These are phyloP conservation scores for Vulpes vulpes DNA, from an alignment of 2,113 vertebrate species.

Conservation along the genomic window DNA sequence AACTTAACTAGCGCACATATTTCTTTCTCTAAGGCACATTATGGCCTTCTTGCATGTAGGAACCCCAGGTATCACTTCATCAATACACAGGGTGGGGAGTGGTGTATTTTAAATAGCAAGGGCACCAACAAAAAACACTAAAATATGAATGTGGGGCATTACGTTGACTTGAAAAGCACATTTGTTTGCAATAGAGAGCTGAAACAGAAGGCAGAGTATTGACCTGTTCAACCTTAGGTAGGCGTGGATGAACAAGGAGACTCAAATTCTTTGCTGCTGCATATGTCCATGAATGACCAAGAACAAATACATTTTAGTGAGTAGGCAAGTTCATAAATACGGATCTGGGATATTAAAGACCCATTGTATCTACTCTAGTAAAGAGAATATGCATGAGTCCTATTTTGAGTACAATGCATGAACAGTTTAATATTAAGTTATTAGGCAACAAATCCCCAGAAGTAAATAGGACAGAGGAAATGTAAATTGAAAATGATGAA, in stretches of 20 bases:
- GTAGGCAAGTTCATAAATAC: background rate
- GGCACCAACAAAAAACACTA: background rate
- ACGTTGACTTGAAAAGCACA: background rate
- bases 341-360: background rate
- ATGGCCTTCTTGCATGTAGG: background rate
- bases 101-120: background rate
- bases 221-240: background rate
- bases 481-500: background rate
- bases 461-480: background rate
- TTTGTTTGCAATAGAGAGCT: background rate
- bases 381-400: background rate
- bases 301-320: background rate
- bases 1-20: background rate
- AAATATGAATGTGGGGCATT: background rate
- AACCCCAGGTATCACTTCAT: background rate
- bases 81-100: fast-evolving
- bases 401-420: background rate
- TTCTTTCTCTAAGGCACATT: background rate
- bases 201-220: background rate
- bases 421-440: background rate
- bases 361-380: background rate
- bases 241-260: background rate
- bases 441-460: background rate
- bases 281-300: background rate
- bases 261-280: background rate